Evolutionary conservation across 2,797 vertebrate genomes (phyloP).

Genomic region (Synanceia verrucosa): DNA sequence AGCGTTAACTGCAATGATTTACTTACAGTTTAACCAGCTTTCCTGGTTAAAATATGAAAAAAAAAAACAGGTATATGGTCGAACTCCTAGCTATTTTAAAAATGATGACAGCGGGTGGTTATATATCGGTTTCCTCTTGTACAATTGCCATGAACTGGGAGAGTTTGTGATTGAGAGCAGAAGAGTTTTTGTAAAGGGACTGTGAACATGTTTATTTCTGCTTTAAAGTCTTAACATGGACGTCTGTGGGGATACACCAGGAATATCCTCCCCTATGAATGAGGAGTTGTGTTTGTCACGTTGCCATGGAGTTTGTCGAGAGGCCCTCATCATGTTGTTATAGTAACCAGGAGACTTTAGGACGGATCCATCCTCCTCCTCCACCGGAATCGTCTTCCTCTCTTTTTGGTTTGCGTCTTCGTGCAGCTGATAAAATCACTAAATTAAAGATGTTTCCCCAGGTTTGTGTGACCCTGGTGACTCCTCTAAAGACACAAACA

Average conservation of each 20-base stretch:
- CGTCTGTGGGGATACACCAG: too few species aligned
- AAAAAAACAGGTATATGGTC: neutral
- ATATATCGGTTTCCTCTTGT: too few species aligned
- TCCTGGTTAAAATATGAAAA: neutral
- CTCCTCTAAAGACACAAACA: constrained; percentile 21
- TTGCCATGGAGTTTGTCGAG: constrained; percentile 36
- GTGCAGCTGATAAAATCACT: neutral
- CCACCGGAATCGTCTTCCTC: neutral
- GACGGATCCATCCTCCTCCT: neutral
- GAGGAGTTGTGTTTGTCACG: constrained; percentile 30
- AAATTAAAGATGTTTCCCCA: neutral
- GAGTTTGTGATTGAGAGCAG: too few species aligned
- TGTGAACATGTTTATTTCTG: too few species aligned
- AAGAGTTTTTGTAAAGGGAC: too few species aligned
- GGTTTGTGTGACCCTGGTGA: constrained; percentile 18
- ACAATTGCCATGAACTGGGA: too few species aligned
- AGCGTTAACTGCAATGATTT: fast-evolving
- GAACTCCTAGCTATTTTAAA: too few species aligned
- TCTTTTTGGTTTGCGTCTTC: too few species aligned
- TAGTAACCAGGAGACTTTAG: constrained; percentile 18
- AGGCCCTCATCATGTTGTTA: constrained; percentile 23
- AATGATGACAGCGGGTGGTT: too few species aligned
- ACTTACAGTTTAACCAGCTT: neutral
- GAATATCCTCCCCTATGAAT: neutral
- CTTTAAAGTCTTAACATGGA: too few species aligned